Evolutionary conservation across 2,113 vertebrate species (phyloP).

Genomic region (Diphyllodes magnificus): DNA sequence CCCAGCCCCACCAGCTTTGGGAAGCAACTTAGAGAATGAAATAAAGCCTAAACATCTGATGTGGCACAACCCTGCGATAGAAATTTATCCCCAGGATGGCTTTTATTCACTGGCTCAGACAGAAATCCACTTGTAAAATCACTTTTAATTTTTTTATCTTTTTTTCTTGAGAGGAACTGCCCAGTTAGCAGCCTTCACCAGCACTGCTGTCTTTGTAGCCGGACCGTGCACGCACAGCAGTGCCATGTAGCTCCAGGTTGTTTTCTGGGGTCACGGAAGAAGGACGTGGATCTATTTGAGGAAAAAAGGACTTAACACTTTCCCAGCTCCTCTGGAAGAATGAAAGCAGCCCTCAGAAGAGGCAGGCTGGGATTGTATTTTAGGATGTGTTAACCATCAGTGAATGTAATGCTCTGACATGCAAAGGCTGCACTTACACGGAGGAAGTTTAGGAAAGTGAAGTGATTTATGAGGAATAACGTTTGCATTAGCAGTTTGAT

Average conservation of each 20-base stretch:
- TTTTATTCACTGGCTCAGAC: not conserved
- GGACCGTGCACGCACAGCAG: not conserved
- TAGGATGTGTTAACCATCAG: not conserved
- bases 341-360: not conserved
- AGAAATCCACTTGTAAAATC: not conserved
- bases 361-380: not conserved
- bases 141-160: not conserved
- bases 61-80: not conserved
- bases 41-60: not conserved
- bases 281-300: not conserved
- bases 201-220: not conserved
- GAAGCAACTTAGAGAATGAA: not conserved
- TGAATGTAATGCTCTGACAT: not conserved
- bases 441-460: not conserved
- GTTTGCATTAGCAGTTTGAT: constrained; percentile 29
- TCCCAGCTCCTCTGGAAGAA: not conserved
- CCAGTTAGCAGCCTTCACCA: not conserved
- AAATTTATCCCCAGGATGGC: not conserved
- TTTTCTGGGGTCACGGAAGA: not conserved
- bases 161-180: not conserved
- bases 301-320: not conserved
- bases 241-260: not conserved
- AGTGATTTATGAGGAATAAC: constrained; percentile 33
- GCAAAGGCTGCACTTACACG: not conserved
- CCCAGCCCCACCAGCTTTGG: not conserved